Evolutionary conservation across 2,113 vertebrate genomes (phyloP), one percentile per base, ranked within the genome.

Genomic region (Petrocephalus microphthalmus): DNA sequence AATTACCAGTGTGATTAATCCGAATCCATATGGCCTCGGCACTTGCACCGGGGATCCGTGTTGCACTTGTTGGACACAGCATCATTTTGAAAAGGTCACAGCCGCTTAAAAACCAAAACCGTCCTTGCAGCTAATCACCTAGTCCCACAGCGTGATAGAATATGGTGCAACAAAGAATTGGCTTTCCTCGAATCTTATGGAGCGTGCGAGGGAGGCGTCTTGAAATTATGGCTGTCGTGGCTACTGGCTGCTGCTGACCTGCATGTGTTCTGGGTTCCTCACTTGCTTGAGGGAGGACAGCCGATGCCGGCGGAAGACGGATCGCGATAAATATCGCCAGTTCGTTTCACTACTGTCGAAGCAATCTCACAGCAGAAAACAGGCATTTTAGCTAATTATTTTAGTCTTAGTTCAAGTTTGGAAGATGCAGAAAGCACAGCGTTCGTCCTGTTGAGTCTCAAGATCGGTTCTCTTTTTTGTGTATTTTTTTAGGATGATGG

Each of bases 1-100:
- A 83, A 83, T 83, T 83, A 83, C 81, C 81, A 47, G 10, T 83
- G 42, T 83, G 81, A 83, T 85, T 85, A 25, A 85, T 53, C 51
- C 83, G 5, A 47, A 85, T 51, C 83, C 47, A 33, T 7, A 85
- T 54, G 83, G 51, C 49, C 51, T 85, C n/a, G 0, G 15, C 47
- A 54, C 51, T 53, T 85, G 51, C 25, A 85, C 51, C 33, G 81
- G 81, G 81, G 52, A 54, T 22, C 51, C n/a, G 29, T 33, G 51
- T 54, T 54, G 52, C 13, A 54, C 52, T 85, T 20, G 13, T 56
- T 85, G 52, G 52, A 54, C 52, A 52, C 8, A 52, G 25, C 8
- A 54, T 53, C 84, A 19, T 19, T 19, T 29, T 54, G 84, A 54
- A 54, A 85, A 85, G 52, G 84, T 85, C 84, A 54, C 52, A 85